Conservation (phyloP, 2,113 vertebrate genomes). For the Peromyscus californicus region DNA sequence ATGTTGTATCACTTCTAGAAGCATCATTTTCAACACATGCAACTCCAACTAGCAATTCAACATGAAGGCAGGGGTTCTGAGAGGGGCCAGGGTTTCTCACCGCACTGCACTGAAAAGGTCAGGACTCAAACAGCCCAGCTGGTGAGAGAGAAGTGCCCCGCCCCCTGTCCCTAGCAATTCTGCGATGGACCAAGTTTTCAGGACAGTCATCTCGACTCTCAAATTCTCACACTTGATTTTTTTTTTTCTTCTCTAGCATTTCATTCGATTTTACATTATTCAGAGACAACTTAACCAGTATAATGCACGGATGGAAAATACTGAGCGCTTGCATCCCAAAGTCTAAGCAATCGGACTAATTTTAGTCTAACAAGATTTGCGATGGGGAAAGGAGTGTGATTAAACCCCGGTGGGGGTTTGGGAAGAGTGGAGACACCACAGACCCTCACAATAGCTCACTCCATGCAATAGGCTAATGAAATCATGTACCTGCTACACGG, state of each 20-base stretch:
- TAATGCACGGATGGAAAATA: not conserved
- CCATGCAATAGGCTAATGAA: conserved; percentile 35
- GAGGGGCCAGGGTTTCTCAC: not conserved
- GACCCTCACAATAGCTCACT: not conserved
- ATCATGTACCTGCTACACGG: conserved; percentile 30
- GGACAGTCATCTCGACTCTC: conserved; percentile 29
- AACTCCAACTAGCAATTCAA: not conserved
- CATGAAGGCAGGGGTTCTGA: not conserved
- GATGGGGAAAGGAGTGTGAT: conserved; percentile 60
- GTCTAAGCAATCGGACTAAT: conserved; percentile 54
- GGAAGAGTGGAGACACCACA: conserved; percentile 50
- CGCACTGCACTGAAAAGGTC: not conserved
- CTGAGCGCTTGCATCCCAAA: conserved; percentile 49
- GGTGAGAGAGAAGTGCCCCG: not conserved
- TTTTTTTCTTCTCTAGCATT: conserved; percentile 28
- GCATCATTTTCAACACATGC: not conserved
- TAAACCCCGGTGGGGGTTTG: not conserved
- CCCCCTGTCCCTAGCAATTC: not conserved
- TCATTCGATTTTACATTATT: conserved; percentile 16
- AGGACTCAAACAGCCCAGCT: not conserved
- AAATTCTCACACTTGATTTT: conserved; percentile 44
- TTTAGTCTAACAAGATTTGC: conserved; percentile 64
- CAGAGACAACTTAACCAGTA: conserved; percentile 49
- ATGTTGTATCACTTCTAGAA: not conserved
- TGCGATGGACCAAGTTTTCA: not conserved